phyloP scores from a whole-genome alignment of 2,113 vertebrate genomes.

The Corythoichthys intestinalis region DNA sequence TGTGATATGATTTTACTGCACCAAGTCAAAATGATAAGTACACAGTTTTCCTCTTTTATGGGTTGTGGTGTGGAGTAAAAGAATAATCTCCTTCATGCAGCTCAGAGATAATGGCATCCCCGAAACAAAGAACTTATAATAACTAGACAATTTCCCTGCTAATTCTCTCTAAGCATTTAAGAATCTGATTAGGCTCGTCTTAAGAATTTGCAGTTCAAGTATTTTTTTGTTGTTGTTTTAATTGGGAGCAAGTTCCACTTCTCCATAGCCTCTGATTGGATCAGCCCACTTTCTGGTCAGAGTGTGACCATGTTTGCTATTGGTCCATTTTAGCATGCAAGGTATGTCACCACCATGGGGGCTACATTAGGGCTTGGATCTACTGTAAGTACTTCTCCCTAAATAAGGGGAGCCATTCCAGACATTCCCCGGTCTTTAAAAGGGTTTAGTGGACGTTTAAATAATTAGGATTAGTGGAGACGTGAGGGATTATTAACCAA shows the following conservation, averaged over 20 bases:
- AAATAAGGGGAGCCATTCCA: constrained; percentile 12
- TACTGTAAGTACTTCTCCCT: constrained; percentile 10
- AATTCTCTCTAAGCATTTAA: constrained; percentile 51
- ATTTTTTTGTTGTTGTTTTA: constrained; percentile 32
- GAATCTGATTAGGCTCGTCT: constrained; percentile 53
- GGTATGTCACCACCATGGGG: constrained; percentile 51
- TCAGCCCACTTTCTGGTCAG: constrained; percentile 49
- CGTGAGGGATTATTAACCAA: constrained; percentile 48
- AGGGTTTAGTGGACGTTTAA: constrained; percentile 49
- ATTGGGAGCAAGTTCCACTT: constrained; percentile 18
- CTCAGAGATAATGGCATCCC: constrained; percentile 37
- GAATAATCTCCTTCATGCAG: constrained; percentile 51
- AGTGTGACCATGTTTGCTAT: constrained; percentile 46
- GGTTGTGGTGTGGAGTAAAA: constrained; percentile 37
- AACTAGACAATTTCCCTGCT: constrained; percentile 51
- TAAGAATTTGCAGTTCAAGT: constrained; percentile 23
- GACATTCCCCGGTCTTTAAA: constrained; percentile 28
- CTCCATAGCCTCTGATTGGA: constrained; percentile 47
- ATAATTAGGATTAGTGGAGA: constrained; percentile 57
- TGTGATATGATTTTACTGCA: constrained; percentile 5
- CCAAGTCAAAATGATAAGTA: constrained; percentile 21
- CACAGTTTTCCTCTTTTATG: constrained; percentile 40
- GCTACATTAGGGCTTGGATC: constrained; percentile 28
- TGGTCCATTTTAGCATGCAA: constrained; percentile 48
- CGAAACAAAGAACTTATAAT: constrained; percentile 58